Conservation (phyloP, 2,113 vertebrate genomes). For the Oceanites oceanicus region DNA sequence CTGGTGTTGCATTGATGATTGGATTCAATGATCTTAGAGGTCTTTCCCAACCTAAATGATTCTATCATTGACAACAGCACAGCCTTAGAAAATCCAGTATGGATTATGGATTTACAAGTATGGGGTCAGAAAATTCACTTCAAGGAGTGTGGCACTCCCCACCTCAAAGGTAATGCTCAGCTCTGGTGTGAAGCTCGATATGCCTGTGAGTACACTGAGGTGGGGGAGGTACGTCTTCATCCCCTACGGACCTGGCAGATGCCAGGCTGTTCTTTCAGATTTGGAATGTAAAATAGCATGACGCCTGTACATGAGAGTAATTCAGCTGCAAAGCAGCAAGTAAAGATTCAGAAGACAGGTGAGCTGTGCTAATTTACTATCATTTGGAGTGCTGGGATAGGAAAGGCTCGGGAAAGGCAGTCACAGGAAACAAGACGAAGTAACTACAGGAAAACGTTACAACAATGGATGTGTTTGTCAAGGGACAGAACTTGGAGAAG, state of each 20-base stretch:
- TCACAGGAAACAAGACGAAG: background rate
- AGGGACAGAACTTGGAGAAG: background rate
- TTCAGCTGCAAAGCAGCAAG: background rate
- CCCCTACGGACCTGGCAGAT: background rate
- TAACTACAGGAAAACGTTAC: background rate
- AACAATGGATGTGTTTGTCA: background rate
- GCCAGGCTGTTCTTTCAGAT: background rate
- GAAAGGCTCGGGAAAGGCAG: background rate
- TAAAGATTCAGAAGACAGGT: background rate
- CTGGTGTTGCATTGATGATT: no score
- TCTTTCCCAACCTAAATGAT: no score
- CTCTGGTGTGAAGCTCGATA: background rate
- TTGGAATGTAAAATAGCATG: background rate
- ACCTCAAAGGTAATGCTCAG: background rate
- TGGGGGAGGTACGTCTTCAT: background rate
- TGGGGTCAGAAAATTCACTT: background rate
- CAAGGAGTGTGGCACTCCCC: fast-evolving
- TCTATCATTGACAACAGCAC: background rate
- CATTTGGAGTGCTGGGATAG: background rate
- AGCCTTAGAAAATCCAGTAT: background rate
- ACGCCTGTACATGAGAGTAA: background rate
- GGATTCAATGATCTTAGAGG: no score
- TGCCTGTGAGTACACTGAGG: background rate
- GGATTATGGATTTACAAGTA: background rate
- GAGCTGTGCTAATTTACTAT: background rate